Conservation (phyloP, 2,113 vertebrate genomes). For the Micronycteris hirsuta region DNA sequence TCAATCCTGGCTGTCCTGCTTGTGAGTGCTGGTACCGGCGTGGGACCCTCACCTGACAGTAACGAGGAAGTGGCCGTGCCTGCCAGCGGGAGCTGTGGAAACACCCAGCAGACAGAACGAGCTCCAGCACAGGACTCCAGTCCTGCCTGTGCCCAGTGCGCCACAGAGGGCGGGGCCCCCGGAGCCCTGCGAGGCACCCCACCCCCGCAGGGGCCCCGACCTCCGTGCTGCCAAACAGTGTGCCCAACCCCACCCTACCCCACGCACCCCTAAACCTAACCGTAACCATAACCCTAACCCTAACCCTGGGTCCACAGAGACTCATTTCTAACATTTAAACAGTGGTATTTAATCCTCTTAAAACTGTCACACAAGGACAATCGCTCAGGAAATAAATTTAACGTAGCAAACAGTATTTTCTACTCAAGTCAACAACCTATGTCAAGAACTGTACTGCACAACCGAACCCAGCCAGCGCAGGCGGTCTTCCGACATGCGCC, state of each 20-base stretch:
- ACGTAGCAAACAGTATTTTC: neutral
- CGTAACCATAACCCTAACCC: neutral
- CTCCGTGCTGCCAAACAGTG: neutral
- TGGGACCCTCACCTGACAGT: neutral
- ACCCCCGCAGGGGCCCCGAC: no score
- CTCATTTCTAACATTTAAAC: neutral
- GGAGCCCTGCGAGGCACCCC: neutral
- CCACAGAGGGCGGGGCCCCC: neutral
- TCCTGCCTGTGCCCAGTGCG: neutral
- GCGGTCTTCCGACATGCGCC: neutral
- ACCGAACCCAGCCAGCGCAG: neutral
- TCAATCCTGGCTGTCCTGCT: accelerated
- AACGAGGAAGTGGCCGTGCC: neutral
- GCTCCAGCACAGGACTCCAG: no score
- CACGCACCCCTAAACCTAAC: no score
- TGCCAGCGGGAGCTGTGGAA: no score
- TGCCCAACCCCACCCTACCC: neutral
- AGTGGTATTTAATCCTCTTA: neutral
- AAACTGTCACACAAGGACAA: neutral
- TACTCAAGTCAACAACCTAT: neutral
- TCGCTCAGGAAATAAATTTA: neutral
- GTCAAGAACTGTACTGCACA: neutral
- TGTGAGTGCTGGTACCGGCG: neutral
- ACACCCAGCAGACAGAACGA: no score
- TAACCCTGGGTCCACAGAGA: neutral